Evolutionary conservation across 2,888 invertebrate genomes (phyloP), one percentile per base, ranked within the genome.

Genomic region (Eueremaeus valkanovi): DNA sequence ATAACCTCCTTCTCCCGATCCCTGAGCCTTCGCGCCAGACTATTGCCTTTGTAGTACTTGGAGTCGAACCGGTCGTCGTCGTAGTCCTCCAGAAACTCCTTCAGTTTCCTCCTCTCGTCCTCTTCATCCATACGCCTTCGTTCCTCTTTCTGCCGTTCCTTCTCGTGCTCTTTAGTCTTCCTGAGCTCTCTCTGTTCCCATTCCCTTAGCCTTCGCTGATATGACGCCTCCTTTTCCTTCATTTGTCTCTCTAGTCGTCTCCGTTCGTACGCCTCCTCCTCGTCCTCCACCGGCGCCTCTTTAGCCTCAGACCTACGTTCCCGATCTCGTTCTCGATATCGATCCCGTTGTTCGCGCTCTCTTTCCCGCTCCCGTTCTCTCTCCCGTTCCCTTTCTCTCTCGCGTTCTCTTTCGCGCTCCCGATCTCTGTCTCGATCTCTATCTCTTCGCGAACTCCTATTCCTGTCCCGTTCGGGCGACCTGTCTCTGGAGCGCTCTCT

Each of bases 41-140:
- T 94, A 82, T 93, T 90, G 75, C 93, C 92, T 82, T 89, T 89
- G 80, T 27, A 81, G 76, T 58, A 70, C 58, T 73, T 73, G 29
- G 21, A 31, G 73, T 63, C 63, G 42, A 98, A 96, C 73, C 95
- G 87, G 84, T 97, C 96, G 84, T 99, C 99, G 82, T 98, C 97
- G 83, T 99, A 99, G 84, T 99, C 98, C 85, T 99, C 99, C 3
- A 99, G 88, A 85, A 99, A 99, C 86, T 97, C 95, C 84, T 95
- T 95, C 74, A 99, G 87, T 61, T 93, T 87, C 85, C 93, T 92
- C 0, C 95, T 96, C 85, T 99, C 98, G 76, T 90, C 89, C 83
- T 92, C 84, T 76, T 93, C 87, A 83, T 95, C 95, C 81, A 92
- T 91, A 81, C 92, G 90, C 81, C 91, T 90, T 79, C 90, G 87